Base-by-base conservation (phyloP, 1,140 invertebrate genomes). In the Rhopalosiphum padi region DNA sequence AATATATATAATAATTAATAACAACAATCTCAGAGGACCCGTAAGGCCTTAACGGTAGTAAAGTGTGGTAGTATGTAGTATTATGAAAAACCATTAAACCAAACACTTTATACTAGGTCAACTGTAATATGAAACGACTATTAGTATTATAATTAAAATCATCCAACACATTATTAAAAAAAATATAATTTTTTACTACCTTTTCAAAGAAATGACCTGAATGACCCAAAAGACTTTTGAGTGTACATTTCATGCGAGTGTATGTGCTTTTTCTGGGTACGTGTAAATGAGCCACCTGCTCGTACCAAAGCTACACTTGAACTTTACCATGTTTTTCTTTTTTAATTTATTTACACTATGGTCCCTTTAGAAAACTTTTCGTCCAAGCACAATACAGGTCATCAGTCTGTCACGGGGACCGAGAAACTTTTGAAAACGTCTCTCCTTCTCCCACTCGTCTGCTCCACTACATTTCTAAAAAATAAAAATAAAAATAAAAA, bases 281-380 rank as follows among this genome's bases (percentile, higher is more conserved):
- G 90, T 48, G 90, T 91, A 91, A 91, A 91, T 46, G 90, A 91
- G 90, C 60, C 90, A 91, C 90, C 90, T 91, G 90, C 68, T 77
- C 90, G 30, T 48, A 77, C 60, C 41, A 48, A 35, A 48, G 43
- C 60, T 82, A 68, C 60, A 91, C 90, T 91, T 91, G 90, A 91
- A 82, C 90, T 91, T 60, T 60, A 55, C 43, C 60, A 43, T 43
- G 60, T 91, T 82, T 91, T 91, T 82, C 68, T 91, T 91, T 91
- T 90, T 82, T 82, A 82, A 91, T 91, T 91, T 91, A 91, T 91
- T 82, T 82, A 82, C 90, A 82, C 68, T 18, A 35, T 22, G 51
- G 55, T 91, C 55, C 90, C 55, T 77, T 82, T 82, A 48, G 55
- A 91, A 77, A 91, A 91, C 60, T 91, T 91, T 91, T 91, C 68